Base-by-base conservation (phyloP, 2,797 vertebrate species). In the Coranthus polyacanthus region DNA sequence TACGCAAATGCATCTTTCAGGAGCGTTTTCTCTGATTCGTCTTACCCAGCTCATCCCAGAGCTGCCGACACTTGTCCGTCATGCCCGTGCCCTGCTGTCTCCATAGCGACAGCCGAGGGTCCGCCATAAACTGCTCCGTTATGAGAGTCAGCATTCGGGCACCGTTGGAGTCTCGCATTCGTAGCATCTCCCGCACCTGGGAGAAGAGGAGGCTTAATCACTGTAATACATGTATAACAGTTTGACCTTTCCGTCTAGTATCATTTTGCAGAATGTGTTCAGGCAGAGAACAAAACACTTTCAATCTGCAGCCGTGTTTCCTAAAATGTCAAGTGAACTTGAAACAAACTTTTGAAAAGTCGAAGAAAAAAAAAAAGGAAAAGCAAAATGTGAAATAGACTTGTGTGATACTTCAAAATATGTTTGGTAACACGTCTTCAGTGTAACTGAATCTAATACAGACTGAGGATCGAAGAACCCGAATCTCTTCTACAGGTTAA, bases 1-100 rank as follows among this genome's bases (percentile, higher is more conserved):
- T n/a, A n/a, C n/a, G n/a, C n/a, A n/a, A 55, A 42, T 55, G 53
- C n/a, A 1, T 22, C 18, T 38, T 53, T 36, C 34, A 21, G 20
- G 24, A n/a, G 20, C 37, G 18, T 47, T 17, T 36, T 42, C 26
- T 49, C 8, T 2, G 3, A 10, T n/a, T 20, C 26, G 10, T 71
- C 94, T 96, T 92, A 99, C 98, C 97, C 49, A 99, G 91, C 70
- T 99, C 97, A 56, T 98, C 97, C 98, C 98, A 99, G 43, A 99
- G 96, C 90, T 98, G 97, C 73, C 97, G 91, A 78, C 97, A 99
- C 87, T 99, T 99, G 91, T 99, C 97, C 0, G 97, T 99, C 96
- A 99, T 99, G 88, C 97, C 96, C 0, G 97, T 97, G 56, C 98
- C 98, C 88, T 99, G 98, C 79, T 99, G 98, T 81, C 98, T 95